A percentile compares a stretch with the other conserved stretches of the same genome.
Conservation (phyloP, 2,797 vertebrate species). For the Trachops cirrhosus region DNA sequence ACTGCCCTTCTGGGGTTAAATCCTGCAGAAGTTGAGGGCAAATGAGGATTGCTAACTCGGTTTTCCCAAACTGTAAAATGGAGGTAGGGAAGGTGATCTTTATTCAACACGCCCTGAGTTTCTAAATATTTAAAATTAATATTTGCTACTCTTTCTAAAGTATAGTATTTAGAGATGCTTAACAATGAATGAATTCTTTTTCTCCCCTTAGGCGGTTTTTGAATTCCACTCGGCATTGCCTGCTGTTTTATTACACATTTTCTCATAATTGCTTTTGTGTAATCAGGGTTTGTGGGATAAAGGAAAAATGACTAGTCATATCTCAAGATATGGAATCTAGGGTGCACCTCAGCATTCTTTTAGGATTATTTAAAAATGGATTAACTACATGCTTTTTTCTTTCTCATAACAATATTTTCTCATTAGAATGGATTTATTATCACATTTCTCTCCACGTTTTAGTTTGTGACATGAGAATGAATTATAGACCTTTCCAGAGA, state of each 20-base stretch:
- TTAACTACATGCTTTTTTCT: constrained; percentile 71
- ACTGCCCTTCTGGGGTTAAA: constrained; percentile 48
- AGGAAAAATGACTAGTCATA: constrained; percentile 72
- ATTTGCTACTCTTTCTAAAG: constrained; percentile 75
- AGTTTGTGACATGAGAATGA: constrained; percentile 75
- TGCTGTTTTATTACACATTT: constrained; percentile 79
- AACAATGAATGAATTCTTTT: constrained; percentile 60
- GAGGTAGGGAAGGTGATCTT: not conserved
- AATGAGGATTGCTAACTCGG: constrained; percentile 56
- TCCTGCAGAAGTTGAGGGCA: not conserved
- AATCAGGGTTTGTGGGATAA: constrained; percentile 75
- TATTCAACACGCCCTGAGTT: constrained; percentile 40
- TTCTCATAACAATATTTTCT: constrained; percentile 77
- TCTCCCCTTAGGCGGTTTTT: constrained; percentile 63
- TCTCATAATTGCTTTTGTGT: constrained; percentile 80
- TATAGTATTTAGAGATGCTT: constrained; percentile 76
- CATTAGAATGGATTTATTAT: constrained; percentile 80
- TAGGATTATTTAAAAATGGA: constrained; percentile 79
- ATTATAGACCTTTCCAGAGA: constrained; percentile 56
- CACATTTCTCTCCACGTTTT: constrained; percentile 62
- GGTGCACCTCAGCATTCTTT: constrained; percentile 73
- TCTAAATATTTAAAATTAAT: constrained; percentile 73
- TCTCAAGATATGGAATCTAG: constrained; percentile 69
- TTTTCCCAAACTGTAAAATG: constrained; percentile 41
- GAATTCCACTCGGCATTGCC: constrained; percentile 72